Conservation (phyloP, 2,888 invertebrate genomes). For the Cephalotes varians region DNA sequence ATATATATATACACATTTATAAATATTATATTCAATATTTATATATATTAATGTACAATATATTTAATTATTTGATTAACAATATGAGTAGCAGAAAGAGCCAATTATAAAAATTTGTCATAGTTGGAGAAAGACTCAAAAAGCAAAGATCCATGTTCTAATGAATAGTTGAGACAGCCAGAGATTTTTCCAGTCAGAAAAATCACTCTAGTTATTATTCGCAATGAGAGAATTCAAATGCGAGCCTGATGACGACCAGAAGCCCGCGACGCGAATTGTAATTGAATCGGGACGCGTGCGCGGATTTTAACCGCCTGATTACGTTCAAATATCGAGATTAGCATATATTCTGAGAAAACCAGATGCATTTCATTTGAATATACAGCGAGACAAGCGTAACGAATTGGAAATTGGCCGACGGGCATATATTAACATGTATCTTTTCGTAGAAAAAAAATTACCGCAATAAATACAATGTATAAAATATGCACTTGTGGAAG, state of each 20-base stretch:
- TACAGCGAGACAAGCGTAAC: neutral
- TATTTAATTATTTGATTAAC: neutral
- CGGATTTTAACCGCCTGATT: constrained; percentile 8
- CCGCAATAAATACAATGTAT: neutral
- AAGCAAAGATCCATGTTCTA: neutral
- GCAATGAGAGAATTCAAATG: neutral
- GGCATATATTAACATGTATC: constrained; percentile 2
- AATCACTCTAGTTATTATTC: constrained; percentile 33
- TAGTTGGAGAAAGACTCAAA: neutral
- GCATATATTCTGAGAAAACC: constrained; percentile 1
- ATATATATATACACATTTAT: neutral
- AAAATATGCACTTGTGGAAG: neutral
- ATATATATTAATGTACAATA: neutral
- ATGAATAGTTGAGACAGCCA: constrained; percentile 40
- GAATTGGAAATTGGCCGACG: neutral
- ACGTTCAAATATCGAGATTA: constrained; percentile 33
- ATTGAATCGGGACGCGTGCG: constrained; percentile 47
- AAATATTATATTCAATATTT: neutral
- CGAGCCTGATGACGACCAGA: neutral
- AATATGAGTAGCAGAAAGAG: neutral
- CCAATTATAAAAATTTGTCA: neutral
- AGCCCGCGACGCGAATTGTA: constrained; percentile 45
- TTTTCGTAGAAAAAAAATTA: neutral
- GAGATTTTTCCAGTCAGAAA: neutral
- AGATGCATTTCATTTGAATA: neutral